Evolutionary conservation across 2,797 vertebrate species (phyloP), one percentile per base, ranked within the genome.

Genomic region (Ibycter americanus): DNA sequence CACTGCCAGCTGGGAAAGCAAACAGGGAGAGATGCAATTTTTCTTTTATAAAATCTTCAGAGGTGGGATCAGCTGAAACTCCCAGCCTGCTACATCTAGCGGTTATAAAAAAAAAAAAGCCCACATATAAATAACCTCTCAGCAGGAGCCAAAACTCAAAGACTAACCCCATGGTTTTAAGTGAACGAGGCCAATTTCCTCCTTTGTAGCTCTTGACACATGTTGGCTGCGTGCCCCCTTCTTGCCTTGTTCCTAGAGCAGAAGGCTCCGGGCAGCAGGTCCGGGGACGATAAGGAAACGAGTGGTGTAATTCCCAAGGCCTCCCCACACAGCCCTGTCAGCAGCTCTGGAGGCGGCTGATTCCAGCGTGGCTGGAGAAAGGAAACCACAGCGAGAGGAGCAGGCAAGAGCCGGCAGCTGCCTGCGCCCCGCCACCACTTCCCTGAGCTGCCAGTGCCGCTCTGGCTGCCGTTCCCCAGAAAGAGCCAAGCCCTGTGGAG

Each of bases 181-280:
- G 97, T 84, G 97, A 98, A 96, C 78, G 90, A 97, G 97, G 97
- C 97, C 97, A 97, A 98, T 98, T 98, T 98, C 96, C 98, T 98
- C 97, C 98, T 98, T 96, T 98, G 98, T 97, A 98, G 97, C 94
- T 98, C 97, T 67, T 97, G 97, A 98, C 98, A 98, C 97, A 97
- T 71, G 95, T 96, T 98, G 98, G 97, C 97, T 91, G 93, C 40
- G 21, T 97, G 97, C 98, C 77, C 78, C 67, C 83, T 96, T 95
- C 96, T 93, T 82, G 95, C 97, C 97, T 97, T 84, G 96, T 94
- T 98, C 96, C 97, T 89, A 79, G 93, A 97, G 97, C 97, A 97
- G 96, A 97, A 97, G 93, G 96, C 96, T 97, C 96, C 36, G 26
- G 96, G 96, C 94, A 17, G 96, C 46, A 6, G 97, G 96, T 95